Evolutionary conservation across 2,113 vertebrate species (phyloP), one percentile per base, ranked within the genome.

Genomic region (Irena cyanogastra): DNA sequence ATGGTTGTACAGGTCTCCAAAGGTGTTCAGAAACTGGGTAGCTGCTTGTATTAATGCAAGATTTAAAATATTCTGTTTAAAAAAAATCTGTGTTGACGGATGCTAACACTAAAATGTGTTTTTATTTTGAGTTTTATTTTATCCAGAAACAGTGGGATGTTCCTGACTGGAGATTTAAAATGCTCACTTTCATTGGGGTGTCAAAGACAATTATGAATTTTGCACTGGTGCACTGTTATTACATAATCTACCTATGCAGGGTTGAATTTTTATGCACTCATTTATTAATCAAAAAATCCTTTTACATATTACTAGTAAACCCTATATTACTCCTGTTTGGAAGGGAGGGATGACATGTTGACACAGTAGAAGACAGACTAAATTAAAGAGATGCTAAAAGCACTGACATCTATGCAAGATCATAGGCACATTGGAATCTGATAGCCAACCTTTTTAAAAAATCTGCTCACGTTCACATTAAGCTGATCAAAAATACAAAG

Each of bases 171-270:
- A 13, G 65, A 24, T 86, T 86, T 85, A 31, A 92, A 86, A 57
- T 6, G 0, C 33, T 53, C 66, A 20, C 8, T 80, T 91, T 78
- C 60, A 56, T 35, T 59, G 33, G 13, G 15, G 33, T 95, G 71
- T 68, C 92, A 93, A 88, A 92, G 33, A 57, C 39, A 88, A 66
- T 90, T 90, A 75, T 60, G 50, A 96, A 81, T 74, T 78, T 83
- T 64, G 22, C 33, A 83, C 37, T 61, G 10, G 14, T 80, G 27
- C 33, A 60, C 13, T 59, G 13, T 54, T 71, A 68, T 39, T 59
- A n/a, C 19, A 59, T 59, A 80, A 77, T 41, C 30, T 89, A 66
- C 54, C 33, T 52, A n/a, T 2, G 0, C 31, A 61, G 30, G 8
- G 9, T 33, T 92, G 60, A 71, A 60, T 87, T 87, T 83, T 81